Conservation (phyloP, 2,888 invertebrate genomes). For the Xanthorhoe spadicearia region DNA sequence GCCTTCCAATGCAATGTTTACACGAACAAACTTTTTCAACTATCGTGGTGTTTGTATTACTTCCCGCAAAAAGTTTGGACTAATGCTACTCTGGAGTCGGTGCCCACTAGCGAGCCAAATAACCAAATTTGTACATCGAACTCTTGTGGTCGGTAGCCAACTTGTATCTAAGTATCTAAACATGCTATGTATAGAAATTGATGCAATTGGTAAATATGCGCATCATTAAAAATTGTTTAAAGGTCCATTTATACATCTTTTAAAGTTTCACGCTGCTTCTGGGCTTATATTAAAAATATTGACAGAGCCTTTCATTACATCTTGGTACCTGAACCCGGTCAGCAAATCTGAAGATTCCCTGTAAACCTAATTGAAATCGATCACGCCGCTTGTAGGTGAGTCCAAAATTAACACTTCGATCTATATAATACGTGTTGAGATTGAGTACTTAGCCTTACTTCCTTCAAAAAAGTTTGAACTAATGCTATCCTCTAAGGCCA, state of each 20-base stretch:
- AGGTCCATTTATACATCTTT: no score
- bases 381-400: no score
- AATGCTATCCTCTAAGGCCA: constrained; percentile 48
- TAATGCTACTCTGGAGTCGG: constrained; percentile 42
- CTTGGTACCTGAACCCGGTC: no score
- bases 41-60: constrained; percentile 51
- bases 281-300: no score
- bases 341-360: no score
- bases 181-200: neutral
- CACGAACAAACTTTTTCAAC: constrained; percentile 56
- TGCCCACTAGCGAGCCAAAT: constrained; percentile 6
- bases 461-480: constrained; percentile 52
- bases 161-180: neutral
- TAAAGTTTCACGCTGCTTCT: no score
- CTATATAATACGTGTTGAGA: neutral
- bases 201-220: no score
- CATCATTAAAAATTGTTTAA: no score
- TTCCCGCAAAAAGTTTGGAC: constrained; percentile 54
- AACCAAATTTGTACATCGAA: neutral
- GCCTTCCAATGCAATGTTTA: constrained; percentile 60
- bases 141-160: neutral
- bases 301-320: no score
- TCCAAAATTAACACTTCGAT: no score
- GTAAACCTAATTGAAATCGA: no score
- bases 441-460: constrained; percentile 36